These are phyloP conservation scores for Chloroceryle inda DNA, from an alignment of 2,797 vertebrate genomes.

Conservation along the genomic window DNA sequence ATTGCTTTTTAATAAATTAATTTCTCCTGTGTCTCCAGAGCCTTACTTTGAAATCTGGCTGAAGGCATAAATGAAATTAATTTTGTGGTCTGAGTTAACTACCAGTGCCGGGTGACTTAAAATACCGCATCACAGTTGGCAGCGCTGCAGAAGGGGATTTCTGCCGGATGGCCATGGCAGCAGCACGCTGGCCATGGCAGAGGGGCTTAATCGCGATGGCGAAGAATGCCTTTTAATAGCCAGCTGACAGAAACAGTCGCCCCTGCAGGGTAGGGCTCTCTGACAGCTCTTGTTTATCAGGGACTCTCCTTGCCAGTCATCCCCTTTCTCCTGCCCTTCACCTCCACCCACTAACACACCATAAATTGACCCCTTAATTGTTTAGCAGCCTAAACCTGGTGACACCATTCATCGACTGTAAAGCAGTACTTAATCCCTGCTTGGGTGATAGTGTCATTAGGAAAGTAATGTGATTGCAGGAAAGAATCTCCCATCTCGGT, in stretches of 20 bases:
- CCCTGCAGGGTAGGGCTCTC: neutral
- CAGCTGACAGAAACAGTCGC: neutral
- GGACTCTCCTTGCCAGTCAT: neutral
- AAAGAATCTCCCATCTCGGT: neutral
- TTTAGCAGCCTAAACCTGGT: conserved; percentile 6
- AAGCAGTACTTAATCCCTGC: conserved; percentile 10
- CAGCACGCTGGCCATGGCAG: neutral
- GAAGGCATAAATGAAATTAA: conserved; percentile 77
- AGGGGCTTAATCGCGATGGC: neutral
- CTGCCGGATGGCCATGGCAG: neutral
- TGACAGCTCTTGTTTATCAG: neutral
- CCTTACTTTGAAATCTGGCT: conserved; percentile 74
- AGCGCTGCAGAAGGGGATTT: neutral
- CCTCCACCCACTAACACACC: neutral
- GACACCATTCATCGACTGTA: neutral
- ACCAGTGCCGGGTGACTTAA: neutral
- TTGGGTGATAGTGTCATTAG: conserved; percentile 21
- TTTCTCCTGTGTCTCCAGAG: conserved; percentile 78
- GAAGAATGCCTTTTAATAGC: neutral
- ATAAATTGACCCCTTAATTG: conserved; percentile 46
- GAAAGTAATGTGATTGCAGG: neutral
- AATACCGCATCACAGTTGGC: neutral
- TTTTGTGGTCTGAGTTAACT: conserved; percentile 48
- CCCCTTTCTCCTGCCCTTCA: neutral
- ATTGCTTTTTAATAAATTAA: conserved; percentile 85